Percentiles rank a stretch among this genome's conserved stretches.
Evolutionary conservation across 2,888 invertebrate species (phyloP).

Genomic region (Aelia acuminata): DNA sequence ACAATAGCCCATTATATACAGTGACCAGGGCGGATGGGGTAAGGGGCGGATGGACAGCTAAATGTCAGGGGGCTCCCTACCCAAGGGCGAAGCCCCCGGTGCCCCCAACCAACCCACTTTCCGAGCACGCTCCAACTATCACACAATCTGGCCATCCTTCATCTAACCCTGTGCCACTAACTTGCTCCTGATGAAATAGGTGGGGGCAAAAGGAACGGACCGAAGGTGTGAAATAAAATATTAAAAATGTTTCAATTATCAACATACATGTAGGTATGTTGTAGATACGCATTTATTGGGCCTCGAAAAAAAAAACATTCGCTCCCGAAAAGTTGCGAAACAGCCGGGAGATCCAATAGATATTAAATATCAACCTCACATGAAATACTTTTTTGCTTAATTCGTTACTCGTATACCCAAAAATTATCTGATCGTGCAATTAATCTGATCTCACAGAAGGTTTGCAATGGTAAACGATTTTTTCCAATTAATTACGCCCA

Average conservation of each 20-base stretch:
- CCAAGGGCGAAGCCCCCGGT: slow-evolving; percentile 41
- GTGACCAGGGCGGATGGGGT: slow-evolving; percentile 25
- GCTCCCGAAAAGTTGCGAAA: neutral
- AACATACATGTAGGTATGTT: too few relatives aligned
- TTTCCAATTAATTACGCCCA: too few relatives aligned
- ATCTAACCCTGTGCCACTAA: slow-evolving; percentile 28
- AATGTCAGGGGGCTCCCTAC: slow-evolving; percentile 23
- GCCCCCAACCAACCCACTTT: slow-evolving; percentile 28
- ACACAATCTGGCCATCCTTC: slow-evolving; percentile 45
- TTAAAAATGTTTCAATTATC: too few relatives aligned
- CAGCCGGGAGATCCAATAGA: too few relatives aligned
- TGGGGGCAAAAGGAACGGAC: neutral
- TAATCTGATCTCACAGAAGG: too few relatives aligned
- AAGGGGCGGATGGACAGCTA: slow-evolving; percentile 43
- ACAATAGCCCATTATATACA: slow-evolving; percentile 39
- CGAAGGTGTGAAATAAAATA: neutral
- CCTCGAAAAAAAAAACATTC: neutral
- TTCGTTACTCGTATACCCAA: neutral
- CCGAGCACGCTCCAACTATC: slow-evolving; percentile 37
- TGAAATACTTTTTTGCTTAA: neutral
- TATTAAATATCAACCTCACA: neutral
- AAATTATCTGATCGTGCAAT: too few relatives aligned
- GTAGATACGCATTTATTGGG: too few relatives aligned
- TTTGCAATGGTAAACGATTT: too few relatives aligned
- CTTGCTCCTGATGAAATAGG: neutral